phyloP scores from a whole-genome alignment of 2,797 vertebrate species.

The Megaceryle alcyon region DNA sequence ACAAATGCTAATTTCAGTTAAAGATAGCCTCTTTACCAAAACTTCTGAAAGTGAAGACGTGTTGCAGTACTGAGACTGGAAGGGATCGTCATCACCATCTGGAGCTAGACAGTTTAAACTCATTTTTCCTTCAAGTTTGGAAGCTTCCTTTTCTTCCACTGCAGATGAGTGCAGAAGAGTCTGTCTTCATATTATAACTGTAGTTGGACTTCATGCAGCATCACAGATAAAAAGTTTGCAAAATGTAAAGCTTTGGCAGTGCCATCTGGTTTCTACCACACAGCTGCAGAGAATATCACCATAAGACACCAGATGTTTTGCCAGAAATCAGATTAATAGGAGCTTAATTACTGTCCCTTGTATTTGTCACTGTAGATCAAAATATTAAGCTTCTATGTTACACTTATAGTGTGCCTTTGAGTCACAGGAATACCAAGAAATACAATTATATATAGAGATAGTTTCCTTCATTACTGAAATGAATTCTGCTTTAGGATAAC shows the following conservation, averaged over 20 bases:
- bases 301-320: background rate
- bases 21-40: background rate
- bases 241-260: constrained; percentile 2
- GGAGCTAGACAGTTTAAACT: background rate
- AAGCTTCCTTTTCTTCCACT: background rate
- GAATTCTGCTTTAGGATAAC: background rate
- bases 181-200: background rate
- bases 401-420: background rate
- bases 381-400: background rate
- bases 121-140: background rate
- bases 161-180: background rate
- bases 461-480: background rate
- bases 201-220: background rate
- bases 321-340: background rate
- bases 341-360: background rate
- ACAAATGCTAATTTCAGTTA: background rate
- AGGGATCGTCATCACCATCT: background rate
- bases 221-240: background rate
- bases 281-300: background rate
- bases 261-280: background rate
- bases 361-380: background rate
- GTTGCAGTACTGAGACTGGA: background rate
- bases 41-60: background rate
- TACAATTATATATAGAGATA: background rate
- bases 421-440: background rate